A percentile compares a stretch with the other conserved stretches of the same genome.
phyloP scores from a whole-genome alignment of 1,140 invertebrate species.

The Lepidurus apus region DNA sequence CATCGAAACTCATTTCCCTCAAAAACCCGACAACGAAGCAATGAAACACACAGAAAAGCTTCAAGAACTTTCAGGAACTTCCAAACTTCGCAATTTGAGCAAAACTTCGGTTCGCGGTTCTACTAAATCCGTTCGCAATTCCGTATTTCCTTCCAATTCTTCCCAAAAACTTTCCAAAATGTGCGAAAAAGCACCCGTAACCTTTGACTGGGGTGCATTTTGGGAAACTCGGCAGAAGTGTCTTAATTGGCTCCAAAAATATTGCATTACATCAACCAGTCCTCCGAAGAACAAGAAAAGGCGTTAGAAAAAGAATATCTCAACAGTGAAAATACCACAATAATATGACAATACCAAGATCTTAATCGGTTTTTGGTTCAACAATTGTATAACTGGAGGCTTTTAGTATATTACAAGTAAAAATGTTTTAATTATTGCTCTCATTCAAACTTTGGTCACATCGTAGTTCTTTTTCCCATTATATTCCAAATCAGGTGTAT shows the following conservation, averaged over 20 bases:
- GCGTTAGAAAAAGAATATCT: not conserved
- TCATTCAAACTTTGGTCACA: conserved; percentile 31
- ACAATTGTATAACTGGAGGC: not conserved
- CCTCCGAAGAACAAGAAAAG: not conserved
- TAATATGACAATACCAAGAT: not conserved
- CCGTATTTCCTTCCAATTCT: not conserved
- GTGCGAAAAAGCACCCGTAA: not conserved
- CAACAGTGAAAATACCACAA: no score
- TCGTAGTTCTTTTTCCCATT: conserved; percentile 27
- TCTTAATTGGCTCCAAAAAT: not conserved
- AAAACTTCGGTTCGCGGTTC: not conserved
- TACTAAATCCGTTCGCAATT: not conserved
- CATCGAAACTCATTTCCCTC: not conserved
- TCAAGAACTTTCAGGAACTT: not conserved
- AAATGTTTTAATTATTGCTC: not conserved
- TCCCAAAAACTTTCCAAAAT: not conserved
- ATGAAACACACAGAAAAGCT: not conserved
- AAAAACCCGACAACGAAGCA: not conserved
- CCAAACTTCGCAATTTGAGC: not conserved
- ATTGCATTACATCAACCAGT: not conserved
- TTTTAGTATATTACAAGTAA: not conserved
- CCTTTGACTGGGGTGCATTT: not conserved
- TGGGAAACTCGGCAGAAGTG: not conserved
- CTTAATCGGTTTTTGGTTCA: not conserved
- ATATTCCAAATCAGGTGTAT: conserved; percentile 9